Evolutionary conservation across 2,888 invertebrate species (phyloP).

Genomic region (Nematopogon swammerdamellus): DNA sequence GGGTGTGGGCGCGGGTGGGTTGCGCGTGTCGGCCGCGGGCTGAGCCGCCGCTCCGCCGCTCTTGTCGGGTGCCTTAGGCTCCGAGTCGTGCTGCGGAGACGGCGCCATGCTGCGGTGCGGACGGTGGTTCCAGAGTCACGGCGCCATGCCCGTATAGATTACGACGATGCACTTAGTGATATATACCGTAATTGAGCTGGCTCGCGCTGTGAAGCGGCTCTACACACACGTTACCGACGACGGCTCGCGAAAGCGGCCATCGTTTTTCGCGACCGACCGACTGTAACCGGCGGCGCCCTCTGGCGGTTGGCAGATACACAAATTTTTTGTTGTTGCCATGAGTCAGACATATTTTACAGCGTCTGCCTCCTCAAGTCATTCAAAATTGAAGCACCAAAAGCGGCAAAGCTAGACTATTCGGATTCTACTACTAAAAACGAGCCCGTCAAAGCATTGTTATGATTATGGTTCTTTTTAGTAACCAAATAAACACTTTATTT

Average conservation of each 20-base stretch:
- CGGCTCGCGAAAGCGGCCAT: conserved; percentile 19
- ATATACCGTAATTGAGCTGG: neutral
- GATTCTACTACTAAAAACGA: too few relatives aligned
- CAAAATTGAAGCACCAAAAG: too few relatives aligned
- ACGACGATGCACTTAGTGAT: neutral
- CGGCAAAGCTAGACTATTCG: too few relatives aligned
- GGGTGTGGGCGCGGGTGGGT: neutral
- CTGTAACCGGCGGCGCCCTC: conserved; percentile 7
- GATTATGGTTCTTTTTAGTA: too few relatives aligned
- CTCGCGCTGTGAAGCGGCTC: neutral
- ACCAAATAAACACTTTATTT: too few relatives aligned
- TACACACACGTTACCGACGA: neutral
- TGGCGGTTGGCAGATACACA: too few relatives aligned
- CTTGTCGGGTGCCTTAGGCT: conserved; percentile 74
- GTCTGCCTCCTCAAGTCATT: too few relatives aligned
- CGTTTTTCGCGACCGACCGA: conserved; percentile 36
- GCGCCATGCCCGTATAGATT: neutral
- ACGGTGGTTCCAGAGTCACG: neutral
- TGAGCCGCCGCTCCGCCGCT: conserved; percentile 23
- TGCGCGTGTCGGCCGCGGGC: neutral
- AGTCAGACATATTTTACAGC: too few relatives aligned
- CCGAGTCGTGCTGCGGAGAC: conserved; percentile 73
- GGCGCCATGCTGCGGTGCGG: conserved; percentile 66
- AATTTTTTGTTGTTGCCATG: too few relatives aligned
- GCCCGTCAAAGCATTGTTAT: too few relatives aligned